A percentile compares a stretch with the other conserved stretches of the same genome.
phyloP scores from a whole-genome alignment of 2,113 vertebrate species.

The human (Homo sapiens) region GRCh38 chr17:57507501-57508000 shows the following conservation, averaged over 20 bases:
- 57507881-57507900: no score
- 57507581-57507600: constrained; percentile 59
- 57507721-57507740: not conserved
- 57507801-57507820: not conserved
- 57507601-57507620: constrained; percentile 52
- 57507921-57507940: no score
- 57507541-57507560: constrained; percentile 69
- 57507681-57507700: not conserved
- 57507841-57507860: no score
- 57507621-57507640: constrained; percentile 48
- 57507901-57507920: no score
- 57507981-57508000: not conserved
- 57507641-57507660: not conserved
- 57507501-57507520: constrained; percentile 74
- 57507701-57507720: constrained; percentile 6
- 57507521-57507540: constrained; percentile 64
- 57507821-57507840: no score
- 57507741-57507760: not conserved
- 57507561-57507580: constrained; percentile 62
- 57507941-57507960: no score
- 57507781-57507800: not conserved
- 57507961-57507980: not conserved
- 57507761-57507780: not conserved
- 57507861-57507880: no score
- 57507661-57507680: not conserved